phyloP scores from a whole-genome alignment of 2,113 vertebrate genomes.

The Gila orcuttii region DNA sequence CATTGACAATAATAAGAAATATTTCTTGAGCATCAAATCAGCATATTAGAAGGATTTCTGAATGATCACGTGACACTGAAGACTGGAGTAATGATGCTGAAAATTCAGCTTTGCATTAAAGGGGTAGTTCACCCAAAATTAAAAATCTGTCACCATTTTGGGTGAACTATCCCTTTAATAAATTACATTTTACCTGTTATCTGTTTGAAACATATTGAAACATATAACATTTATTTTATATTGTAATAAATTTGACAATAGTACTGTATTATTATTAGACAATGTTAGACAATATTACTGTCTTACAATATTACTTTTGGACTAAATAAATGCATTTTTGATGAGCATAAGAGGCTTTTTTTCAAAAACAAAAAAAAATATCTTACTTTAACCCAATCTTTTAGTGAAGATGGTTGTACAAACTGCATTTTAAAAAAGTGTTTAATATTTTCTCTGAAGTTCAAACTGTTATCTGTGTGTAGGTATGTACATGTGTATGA shows the following conservation, averaged over 20 bases:
- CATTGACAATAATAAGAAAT: not conserved
- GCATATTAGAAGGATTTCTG: not conserved
- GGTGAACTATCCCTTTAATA: too few species aligned
- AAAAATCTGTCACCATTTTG: too few species aligned
- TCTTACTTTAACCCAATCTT: not conserved
- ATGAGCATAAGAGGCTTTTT: not conserved
- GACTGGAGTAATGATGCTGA: not conserved
- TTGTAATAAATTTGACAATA: not conserved
- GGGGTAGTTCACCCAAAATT: too few species aligned
- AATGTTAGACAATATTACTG: not conserved
- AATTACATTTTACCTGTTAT: too few species aligned
- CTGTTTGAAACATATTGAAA: too few species aligned
- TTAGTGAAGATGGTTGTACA: not conserved
- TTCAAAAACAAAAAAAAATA: not conserved
- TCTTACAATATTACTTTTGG: not conserved
- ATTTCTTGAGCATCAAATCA: not conserved
- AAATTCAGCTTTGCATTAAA: not conserved
- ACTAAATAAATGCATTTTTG: not conserved
- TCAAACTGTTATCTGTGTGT: not conserved
- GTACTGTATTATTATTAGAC: not conserved
- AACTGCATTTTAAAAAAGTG: not conserved
- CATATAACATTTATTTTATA: too few species aligned
- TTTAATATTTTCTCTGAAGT: not conserved
- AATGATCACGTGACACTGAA: not conserved
- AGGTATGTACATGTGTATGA: not conserved